These are phyloP conservation scores for Plectrocnemia conspersa DNA, from an alignment of 1,140 invertebrate species.

Conservation along the genomic window DNA sequence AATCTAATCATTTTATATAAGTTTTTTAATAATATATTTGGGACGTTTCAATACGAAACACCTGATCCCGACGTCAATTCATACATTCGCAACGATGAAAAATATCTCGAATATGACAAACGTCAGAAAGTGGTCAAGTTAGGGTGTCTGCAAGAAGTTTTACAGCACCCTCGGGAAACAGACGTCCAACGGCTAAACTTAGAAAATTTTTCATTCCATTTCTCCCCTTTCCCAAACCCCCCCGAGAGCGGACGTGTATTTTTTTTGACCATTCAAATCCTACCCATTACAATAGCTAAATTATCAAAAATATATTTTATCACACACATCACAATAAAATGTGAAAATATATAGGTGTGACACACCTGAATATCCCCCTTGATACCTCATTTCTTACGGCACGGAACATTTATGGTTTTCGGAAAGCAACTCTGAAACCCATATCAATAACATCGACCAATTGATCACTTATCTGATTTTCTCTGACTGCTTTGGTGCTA, in stretches of 20 bases:
- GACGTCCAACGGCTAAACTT: slow-evolving; percentile 28
- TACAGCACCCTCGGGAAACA: slow-evolving; percentile 31
- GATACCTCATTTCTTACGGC: slow-evolving; percentile 16
- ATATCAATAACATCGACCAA: slow-evolving; percentile 33
- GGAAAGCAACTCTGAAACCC: slow-evolving; percentile 16
- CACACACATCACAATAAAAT: not conserved
- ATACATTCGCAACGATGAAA: slow-evolving; percentile 10
- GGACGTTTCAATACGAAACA: too few relatives aligned
- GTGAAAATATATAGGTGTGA: slow-evolving; percentile 15
- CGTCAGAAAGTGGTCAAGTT: slow-evolving; percentile 28
- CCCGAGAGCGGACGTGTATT: slow-evolving; percentile 7
- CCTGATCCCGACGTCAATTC: slow-evolving; percentile 4
- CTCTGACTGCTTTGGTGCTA: slow-evolving; percentile 28
- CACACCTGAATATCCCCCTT: not conserved
- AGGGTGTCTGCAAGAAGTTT: slow-evolving; percentile 25
- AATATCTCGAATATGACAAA: slow-evolving; percentile 33
- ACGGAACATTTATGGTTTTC: slow-evolving; percentile 17
- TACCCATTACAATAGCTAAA: not conserved
- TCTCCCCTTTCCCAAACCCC: slow-evolving; percentile 21
- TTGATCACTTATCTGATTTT: slow-evolving; percentile 32
- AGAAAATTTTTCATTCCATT: slow-evolving; percentile 34
- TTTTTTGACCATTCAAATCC: not conserved
- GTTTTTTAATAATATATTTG: slow-evolving; percentile 16
- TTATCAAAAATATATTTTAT: slow-evolving; percentile 1
- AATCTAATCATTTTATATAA: not conserved